A percentile compares a stretch with the other conserved stretches of the same genome.
Evolutionary conservation across 2,797 vertebrate genomes (phyloP).

Genomic region (Florisuga fusca): DNA sequence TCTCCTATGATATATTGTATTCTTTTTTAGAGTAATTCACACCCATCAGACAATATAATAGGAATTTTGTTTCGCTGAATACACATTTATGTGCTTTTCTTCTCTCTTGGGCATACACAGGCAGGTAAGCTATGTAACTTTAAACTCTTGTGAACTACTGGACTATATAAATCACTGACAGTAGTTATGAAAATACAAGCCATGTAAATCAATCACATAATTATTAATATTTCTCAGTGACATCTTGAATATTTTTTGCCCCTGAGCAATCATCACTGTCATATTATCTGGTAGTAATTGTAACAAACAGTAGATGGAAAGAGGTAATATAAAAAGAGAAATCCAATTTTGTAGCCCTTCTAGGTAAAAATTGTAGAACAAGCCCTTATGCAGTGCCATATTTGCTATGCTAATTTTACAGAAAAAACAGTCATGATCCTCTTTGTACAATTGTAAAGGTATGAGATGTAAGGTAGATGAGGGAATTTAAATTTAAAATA

Average conservation of each 20-base stretch:
- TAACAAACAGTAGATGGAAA: not conserved
- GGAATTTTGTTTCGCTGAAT: not conserved
- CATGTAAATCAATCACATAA: not conserved
- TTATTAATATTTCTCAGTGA: constrained; percentile 6
- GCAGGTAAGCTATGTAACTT: not conserved
- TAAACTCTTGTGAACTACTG: not conserved
- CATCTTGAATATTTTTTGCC: not conserved
- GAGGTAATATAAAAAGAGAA: not conserved
- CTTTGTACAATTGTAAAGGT: not conserved
- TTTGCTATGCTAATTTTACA: not conserved
- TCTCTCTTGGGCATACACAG: not conserved
- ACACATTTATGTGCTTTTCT: not conserved
- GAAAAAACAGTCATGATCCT: not conserved
- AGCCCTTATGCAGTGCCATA: not conserved
- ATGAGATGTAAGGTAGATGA: not conserved
- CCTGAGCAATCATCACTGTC: not conserved
- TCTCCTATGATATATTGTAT: not conserved
- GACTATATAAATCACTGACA: not conserved
- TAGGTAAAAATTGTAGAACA: not conserved
- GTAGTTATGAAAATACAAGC: not conserved
- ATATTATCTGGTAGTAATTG: not conserved
- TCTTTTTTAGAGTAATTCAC: not conserved
- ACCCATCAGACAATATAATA: not conserved
- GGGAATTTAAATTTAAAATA: not conserved
- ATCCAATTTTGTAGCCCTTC: not conserved